These are phyloP conservation scores for Noctilio leporinus DNA, from an alignment of 2,113 vertebrate species.

Conservation along the genomic window DNA sequence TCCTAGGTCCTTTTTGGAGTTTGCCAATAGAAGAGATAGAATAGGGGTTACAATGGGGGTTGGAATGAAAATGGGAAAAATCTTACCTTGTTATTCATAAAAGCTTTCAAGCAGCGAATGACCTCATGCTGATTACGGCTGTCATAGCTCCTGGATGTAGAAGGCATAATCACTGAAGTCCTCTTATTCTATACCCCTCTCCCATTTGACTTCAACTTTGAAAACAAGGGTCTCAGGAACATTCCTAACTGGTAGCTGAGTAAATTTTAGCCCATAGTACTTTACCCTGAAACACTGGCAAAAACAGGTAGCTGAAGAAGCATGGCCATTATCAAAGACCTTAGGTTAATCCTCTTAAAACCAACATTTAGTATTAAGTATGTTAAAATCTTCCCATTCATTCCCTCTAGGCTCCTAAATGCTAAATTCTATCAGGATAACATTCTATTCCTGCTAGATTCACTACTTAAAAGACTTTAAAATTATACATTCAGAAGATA, in stretches of 20 bases:
- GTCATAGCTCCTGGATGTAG: conserved; percentile 63
- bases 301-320: not conserved
- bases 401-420: not conserved
- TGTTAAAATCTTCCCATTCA: conserved; percentile 39
- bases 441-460: not conserved
- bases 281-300: not conserved
- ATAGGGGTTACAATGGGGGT: not conserved
- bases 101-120: conserved; percentile 91
- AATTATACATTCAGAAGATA: not conserved
- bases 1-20: not conserved
- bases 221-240: conserved; percentile 23
- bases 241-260: not conserved
- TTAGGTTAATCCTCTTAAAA: not conserved
- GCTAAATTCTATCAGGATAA: conserved; percentile 3
- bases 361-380: conserved; percentile 10
- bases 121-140: conserved; percentile 87
- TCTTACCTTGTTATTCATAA: conserved; percentile 93
- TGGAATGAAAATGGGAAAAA: not conserved
- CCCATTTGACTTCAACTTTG: not conserved
- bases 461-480: not conserved
- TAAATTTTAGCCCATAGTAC: not conserved
- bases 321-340: not conserved
- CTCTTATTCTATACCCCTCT: not conserved
- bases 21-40: not conserved
- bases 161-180: conserved; percentile 12